Conservation (phyloP, 2,888 invertebrate genomes). For the Phyllotreta cruciferae region DNA sequence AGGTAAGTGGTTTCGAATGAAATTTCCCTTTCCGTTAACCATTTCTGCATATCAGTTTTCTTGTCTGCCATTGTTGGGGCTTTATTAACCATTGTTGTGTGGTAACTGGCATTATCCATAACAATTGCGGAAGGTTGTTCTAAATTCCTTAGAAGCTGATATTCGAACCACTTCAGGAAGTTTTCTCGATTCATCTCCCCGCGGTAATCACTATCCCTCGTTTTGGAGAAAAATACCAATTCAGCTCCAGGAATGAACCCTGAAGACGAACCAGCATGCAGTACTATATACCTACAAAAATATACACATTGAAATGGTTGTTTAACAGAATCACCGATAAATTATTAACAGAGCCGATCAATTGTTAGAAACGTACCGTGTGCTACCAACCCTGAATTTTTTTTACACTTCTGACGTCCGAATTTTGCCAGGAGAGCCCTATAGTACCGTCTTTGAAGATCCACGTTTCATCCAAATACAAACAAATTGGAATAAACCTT, state of each 20-base stretch:
- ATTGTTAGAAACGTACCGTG: too few species aligned
- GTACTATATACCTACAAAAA: background rate
- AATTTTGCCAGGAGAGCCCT: conserved; percentile 15
- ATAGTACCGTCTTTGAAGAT: conserved; percentile 21
- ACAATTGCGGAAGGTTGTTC: conserved; percentile 3
- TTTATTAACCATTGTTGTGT: background rate
- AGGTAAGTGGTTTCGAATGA: background rate
- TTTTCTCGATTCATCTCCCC: background rate
- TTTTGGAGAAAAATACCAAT: background rate
- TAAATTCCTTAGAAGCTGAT: conserved; percentile 1
- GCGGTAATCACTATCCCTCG: background rate
- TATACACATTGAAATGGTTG: too few species aligned
- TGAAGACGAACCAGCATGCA: background rate
- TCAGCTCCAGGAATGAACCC: conserved; percentile 1
- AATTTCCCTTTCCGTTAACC: background rate
- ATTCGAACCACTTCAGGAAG: conserved; percentile 6
- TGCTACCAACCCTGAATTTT: background rate
- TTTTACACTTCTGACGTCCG: background rate
- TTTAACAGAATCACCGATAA: too few species aligned
- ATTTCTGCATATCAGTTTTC: background rate
- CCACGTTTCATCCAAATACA: conserved; percentile 25
- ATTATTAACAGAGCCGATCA: too few species aligned
- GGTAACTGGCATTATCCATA: background rate
- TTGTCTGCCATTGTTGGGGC: background rate
- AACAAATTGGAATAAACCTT: conserved; percentile 22